Percentiles rank a stretch among this genome's conserved stretches.
phyloP scores from a whole-genome alignment of 2,113 vertebrate species.

The Grammomys surdaster region DNA sequence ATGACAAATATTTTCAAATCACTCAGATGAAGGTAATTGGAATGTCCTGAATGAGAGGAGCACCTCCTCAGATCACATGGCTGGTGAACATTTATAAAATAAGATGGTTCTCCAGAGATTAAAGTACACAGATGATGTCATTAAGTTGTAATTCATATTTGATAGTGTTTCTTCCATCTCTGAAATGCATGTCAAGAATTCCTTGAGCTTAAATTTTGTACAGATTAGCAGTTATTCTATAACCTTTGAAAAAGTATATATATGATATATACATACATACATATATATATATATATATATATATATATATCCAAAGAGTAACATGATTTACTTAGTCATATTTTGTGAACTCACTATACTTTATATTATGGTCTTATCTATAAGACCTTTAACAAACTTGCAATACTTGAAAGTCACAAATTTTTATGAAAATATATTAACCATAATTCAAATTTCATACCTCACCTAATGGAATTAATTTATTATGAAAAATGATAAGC shows the following conservation, averaged over 20 bases:
- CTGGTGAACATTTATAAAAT: too few species aligned
- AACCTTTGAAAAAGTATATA: neutral
- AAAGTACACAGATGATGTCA: neutral
- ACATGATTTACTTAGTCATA: neutral
- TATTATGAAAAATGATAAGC: neutral
- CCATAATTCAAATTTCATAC: neutral
- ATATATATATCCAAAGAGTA: neutral
- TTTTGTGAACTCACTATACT: neutral
- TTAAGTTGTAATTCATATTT: neutral
- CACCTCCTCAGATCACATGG: neutral
- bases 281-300: neutral
- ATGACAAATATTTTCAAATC: slow-evolving; percentile 3
- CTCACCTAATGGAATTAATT: neutral
- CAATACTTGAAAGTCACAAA: neutral
- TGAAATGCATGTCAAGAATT: neutral
- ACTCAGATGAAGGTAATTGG: neutral
- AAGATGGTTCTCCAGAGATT: neutral
- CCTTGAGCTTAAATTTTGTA: neutral
- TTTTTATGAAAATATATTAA: slow-evolving; percentile 6
- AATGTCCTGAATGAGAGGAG: neutral
- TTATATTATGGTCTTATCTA: neutral
- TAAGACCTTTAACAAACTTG: neutral
- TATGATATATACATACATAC: too few species aligned
- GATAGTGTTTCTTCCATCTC: neutral
- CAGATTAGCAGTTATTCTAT: neutral